A percentile compares a stretch with the other conserved stretches of the same genome.
Evolutionary conservation across 2,888 invertebrate genomes (phyloP).

Genomic region (Lobophora halterata): DNA sequence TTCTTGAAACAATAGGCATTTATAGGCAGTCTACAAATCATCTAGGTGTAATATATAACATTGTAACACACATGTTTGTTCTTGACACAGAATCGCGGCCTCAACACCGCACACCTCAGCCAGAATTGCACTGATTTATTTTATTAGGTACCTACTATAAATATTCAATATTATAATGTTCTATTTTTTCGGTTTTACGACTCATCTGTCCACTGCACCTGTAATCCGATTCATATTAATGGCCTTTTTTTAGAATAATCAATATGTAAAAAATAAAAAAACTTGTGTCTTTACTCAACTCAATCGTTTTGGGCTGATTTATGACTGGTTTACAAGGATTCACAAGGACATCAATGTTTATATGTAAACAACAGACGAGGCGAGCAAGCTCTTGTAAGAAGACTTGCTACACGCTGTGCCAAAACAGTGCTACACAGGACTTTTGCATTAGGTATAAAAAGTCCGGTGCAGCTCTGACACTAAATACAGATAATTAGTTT

Average conservation of each 20-base stretch:
- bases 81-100: slow-evolving; percentile 47
- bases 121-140: slow-evolving; percentile 42
- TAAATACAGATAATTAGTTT: too few species aligned
- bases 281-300: slow-evolving; percentile 18
- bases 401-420: too few species aligned
- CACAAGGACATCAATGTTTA: background rate
- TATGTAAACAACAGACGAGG: too few species aligned
- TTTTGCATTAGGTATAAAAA: too few species aligned
- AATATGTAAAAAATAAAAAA: slow-evolving; percentile 10
- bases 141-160: too few species aligned
- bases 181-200: slow-evolving; percentile 32
- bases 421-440: too few species aligned
- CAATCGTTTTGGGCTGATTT: slow-evolving; percentile 18
- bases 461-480: too few species aligned
- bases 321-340: slow-evolving; percentile 18
- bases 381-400: too few species aligned
- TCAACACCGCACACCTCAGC: slow-evolving; percentile 41
- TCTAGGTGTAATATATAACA: slow-evolving; percentile 19
- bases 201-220: slow-evolving; percentile 30
- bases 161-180: too few species aligned
- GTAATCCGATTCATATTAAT: slow-evolving; percentile 25
- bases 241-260: slow-evolving; percentile 17
- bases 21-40: slow-evolving; percentile 7
- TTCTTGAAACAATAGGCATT: slow-evolving; percentile 12
- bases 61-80: slow-evolving; percentile 32